These are phyloP conservation scores for Sula dactylatra DNA, from an alignment of 2,113 vertebrate species.

Conservation along the genomic window DNA sequence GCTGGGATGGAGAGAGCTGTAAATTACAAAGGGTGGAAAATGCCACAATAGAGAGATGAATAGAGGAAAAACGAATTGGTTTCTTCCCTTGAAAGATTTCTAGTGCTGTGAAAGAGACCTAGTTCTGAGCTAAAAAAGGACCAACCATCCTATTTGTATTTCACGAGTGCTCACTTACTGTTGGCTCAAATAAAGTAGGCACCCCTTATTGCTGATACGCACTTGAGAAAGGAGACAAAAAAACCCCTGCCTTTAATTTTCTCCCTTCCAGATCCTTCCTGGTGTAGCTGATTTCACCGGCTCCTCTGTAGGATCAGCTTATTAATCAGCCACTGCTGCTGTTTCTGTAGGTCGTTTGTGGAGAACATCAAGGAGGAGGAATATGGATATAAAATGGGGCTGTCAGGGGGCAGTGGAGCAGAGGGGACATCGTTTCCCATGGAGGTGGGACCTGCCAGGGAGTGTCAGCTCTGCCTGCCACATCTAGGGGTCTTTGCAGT, in stretches of 20 bases:
- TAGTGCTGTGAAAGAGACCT: neutral
- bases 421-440: accelerated
- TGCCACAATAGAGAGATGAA: neutral
- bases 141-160: neutral
- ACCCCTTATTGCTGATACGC: neutral
- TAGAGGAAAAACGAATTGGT: neutral
- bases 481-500: neutral
- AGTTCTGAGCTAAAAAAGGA: neutral
- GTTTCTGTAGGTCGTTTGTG: neutral
- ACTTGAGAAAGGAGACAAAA: neutral
- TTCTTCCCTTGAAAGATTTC: neutral
- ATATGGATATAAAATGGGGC: neutral
- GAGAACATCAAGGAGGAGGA: neutral
- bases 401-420: neutral
- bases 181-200: neutral
- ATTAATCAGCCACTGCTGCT: neutral
- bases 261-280: neutral
- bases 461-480: neutral
- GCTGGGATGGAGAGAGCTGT: constrained; percentile 16
- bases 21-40: constrained; percentile 12
- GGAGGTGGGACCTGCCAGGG: neutral
- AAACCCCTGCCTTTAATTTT: neutral
- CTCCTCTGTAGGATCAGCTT: neutral
- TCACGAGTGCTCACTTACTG: neutral
- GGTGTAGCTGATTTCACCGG: neutral